These are phyloP conservation scores for Zoanthus solanderi DNA, from an alignment of 92 coral and sea anemone genomes.

Conservation along the genomic window DNA sequence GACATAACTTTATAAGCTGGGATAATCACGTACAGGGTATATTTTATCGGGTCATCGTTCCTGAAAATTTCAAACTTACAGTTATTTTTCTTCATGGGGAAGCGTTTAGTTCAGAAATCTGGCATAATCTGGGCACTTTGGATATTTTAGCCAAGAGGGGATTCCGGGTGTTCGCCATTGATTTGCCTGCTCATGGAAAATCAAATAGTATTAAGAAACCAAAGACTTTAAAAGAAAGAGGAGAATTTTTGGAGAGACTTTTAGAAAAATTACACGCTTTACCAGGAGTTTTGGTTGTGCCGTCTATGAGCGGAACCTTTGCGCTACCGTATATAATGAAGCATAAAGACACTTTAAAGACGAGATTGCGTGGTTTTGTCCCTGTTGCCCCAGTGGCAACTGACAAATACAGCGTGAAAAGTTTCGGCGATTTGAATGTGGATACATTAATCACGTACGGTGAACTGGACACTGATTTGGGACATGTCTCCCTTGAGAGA, in stretches of 20 bases:
- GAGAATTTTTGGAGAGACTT: constrained; percentile 64
- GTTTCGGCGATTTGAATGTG: constrained; percentile 60
- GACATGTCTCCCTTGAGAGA: constrained; percentile 58
- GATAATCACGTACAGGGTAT: constrained; percentile 61
- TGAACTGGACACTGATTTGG: constrained; percentile 68
- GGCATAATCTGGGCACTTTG: constrained; percentile 81
- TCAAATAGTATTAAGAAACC: constrained; percentile 57
- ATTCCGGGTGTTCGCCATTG: constrained; percentile 80
- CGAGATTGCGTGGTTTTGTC: constrained; percentile 77
- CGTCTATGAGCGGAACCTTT: constrained; percentile 89
- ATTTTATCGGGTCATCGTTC: constrained; percentile 71
- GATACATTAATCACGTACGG: constrained; percentile 83
- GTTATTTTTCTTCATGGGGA: constrained; percentile 83
- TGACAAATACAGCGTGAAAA: constrained; percentile 52
- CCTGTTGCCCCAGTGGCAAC: constrained; percentile 81
- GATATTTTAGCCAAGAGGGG: constrained; percentile 65
- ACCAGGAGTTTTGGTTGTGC: constrained; percentile 79
- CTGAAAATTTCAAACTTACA: constrained; percentile 46
- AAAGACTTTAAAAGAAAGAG: constrained; percentile 45
- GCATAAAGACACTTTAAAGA: constrained; percentile 35
- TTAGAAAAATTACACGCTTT: constrained; percentile 47
- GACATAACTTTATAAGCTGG: constrained; percentile 49
- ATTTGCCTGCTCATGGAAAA: constrained; percentile 79
- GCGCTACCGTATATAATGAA: constrained; percentile 80
- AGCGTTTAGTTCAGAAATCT: constrained; percentile 74